A percentile compares a stretch with the other conserved stretches of the same genome.
phyloP scores from a whole-genome alignment of 2,113 vertebrate species.

The Ammodramus savannarum region DNA sequence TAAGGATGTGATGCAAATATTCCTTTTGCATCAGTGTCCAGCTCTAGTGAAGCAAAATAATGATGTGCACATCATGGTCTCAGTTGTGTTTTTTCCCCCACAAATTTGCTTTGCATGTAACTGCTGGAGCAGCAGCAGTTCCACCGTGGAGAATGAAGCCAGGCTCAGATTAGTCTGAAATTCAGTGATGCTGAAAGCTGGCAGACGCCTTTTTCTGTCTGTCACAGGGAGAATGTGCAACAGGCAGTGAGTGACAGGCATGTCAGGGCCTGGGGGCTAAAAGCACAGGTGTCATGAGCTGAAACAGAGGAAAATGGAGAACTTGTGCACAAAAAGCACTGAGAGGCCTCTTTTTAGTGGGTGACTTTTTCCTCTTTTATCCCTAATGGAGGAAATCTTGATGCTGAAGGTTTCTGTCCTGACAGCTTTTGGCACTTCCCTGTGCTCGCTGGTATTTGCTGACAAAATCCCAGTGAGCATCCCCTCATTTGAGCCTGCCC shows the following conservation, averaged over 20 bases:
- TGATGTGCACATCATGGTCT: neutral
- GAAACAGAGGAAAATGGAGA: neutral
- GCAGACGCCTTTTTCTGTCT: neutral
- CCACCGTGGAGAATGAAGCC: neutral
- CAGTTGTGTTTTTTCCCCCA: neutral
- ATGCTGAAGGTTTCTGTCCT: neutral
- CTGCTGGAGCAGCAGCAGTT: neutral
- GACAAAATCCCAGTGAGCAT: rapidly evolving
- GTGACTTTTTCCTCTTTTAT: neutral
- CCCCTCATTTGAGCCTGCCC: neutral
- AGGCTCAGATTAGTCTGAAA: neutral
- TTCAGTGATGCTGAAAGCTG: neutral
- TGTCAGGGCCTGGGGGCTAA: neutral
- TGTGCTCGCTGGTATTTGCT: neutral
- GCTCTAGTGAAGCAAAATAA: neutral
- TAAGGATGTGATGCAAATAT: neutral
- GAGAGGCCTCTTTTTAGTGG: neutral
- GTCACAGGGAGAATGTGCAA: neutral
- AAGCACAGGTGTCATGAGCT: neutral
- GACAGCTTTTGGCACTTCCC: neutral
- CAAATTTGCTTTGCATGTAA: neutral
- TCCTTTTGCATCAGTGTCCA: neutral
- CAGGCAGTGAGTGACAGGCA: neutral
- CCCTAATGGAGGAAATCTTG: neutral
- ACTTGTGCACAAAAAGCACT: neutral